These are phyloP conservation scores for Centropyge bicolor DNA, from an alignment of 2,797 vertebrate genomes.

Conservation along the genomic window DNA sequence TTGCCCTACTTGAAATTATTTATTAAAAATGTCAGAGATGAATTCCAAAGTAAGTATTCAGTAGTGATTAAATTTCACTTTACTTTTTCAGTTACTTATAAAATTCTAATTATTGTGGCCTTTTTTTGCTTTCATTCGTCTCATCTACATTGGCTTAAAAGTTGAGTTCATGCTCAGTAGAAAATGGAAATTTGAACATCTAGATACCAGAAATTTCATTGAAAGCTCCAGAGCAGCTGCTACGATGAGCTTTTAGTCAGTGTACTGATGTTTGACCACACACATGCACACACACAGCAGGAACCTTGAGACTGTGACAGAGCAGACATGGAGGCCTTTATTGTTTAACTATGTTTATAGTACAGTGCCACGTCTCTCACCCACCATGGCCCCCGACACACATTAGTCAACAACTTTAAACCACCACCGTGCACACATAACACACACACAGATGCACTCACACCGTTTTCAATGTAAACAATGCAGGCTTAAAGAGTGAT, in stretches of 20 bases:
- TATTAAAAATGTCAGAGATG: too few species aligned
- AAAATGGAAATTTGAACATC: neutral
- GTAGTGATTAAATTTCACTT: too few species aligned
- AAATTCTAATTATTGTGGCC: too few species aligned
- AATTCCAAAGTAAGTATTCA: too few species aligned
- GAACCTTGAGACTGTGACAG: constrained; percentile 42
- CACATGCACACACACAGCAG: constrained; percentile 14
- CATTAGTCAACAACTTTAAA: constrained; percentile 75
- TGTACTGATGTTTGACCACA: neutral
- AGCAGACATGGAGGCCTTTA: constrained; percentile 85
- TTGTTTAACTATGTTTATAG: constrained; percentile 85
- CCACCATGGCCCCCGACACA: constrained; percentile 67
- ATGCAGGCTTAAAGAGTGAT: constrained; percentile 85
- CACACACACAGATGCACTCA: constrained; percentile 52
- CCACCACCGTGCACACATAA: constrained; percentile 68
- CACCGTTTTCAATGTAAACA: constrained; percentile 85
- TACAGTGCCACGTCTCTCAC: constrained; percentile 80
- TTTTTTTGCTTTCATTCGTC: too few species aligned
- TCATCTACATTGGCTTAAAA: neutral
- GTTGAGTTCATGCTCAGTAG: neutral
- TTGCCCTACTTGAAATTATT: too few species aligned
- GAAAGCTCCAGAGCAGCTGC: constrained; percentile 1
- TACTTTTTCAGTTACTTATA: too few species aligned
- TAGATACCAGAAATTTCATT: neutral
- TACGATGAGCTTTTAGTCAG: neutral